phyloP scores from a whole-genome alignment of 2,888 invertebrate genomes.

The Cheilosia grossa region DNA sequence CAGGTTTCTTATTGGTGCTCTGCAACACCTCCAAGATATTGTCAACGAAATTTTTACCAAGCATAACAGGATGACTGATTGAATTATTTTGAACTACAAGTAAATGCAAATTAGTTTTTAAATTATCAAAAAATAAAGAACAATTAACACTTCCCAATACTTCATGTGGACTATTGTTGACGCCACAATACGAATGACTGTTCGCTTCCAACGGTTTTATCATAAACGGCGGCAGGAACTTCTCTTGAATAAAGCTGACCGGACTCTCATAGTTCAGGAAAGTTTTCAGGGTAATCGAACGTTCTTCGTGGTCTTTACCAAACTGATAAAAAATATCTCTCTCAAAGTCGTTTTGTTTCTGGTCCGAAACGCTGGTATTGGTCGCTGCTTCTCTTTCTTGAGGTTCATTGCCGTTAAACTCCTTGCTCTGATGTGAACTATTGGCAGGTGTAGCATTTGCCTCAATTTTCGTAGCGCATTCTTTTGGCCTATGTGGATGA shows the following conservation, averaged over 20 bases:
- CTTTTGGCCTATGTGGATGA: too few species aligned
- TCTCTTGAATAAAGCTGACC: conserved; percentile 46
- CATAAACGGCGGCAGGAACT: conserved; percentile 43
- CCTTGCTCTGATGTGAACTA: too few species aligned
- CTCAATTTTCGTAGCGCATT: too few species aligned
- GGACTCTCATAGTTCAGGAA: conserved; percentile 54
- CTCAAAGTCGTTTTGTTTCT: too few species aligned
- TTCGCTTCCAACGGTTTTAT: conserved; percentile 32
- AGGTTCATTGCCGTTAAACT: too few species aligned
- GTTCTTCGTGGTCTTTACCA: background rate
- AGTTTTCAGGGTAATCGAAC: conserved; percentile 17
- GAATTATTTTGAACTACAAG: conserved; percentile 54
- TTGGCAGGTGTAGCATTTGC: background rate
- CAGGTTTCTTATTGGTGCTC: conserved; percentile 7
- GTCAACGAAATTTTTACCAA: conserved; percentile 58
- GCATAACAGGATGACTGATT: conserved; percentile 54
- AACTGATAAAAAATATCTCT: too few species aligned
- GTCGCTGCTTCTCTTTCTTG: too few species aligned
- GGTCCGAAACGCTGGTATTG: background rate
- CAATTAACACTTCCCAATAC: conserved; percentile 40
- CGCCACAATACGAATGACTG: conserved; percentile 53
- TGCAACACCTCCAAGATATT: conserved; percentile 34
- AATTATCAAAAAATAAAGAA: conserved; percentile 47
- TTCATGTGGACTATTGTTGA: conserved; percentile 54
- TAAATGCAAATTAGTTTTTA: conserved; percentile 30